Conservation (phyloP, 2,113 vertebrate species). For the Empidonax traillii region DNA sequence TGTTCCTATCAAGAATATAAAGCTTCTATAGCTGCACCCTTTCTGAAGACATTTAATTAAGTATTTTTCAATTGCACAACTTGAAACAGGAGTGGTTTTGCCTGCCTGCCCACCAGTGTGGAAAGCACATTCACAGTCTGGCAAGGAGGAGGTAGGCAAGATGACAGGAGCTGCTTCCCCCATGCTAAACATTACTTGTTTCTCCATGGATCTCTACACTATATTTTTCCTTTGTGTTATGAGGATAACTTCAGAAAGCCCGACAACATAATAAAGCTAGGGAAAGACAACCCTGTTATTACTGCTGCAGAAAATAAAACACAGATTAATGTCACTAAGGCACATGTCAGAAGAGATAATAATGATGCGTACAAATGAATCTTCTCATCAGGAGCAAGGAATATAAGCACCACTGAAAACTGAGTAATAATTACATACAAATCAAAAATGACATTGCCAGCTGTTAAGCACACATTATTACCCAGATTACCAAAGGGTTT, state of each 20-base stretch:
- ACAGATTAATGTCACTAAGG: slow-evolving; percentile 74
- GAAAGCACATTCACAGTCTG: slow-evolving; percentile 11
- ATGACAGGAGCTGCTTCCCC: slow-evolving; percentile 39
- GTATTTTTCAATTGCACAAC: not conserved
- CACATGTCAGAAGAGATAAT: slow-evolving; percentile 73
- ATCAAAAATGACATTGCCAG: slow-evolving; percentile 72
- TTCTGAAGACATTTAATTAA: slow-evolving; percentile 11
- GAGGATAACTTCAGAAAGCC: slow-evolving; percentile 55
- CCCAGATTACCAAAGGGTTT: slow-evolving; percentile 67
- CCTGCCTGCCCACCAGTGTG: not conserved
- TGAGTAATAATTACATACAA: slow-evolving; percentile 75
- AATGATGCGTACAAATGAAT: slow-evolving; percentile 73
- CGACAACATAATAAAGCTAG: slow-evolving; percentile 73
- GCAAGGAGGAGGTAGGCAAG: slow-evolving; percentile 23
- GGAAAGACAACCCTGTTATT: slow-evolving; percentile 74
- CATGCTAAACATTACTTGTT: slow-evolving; percentile 32
- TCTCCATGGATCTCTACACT: slow-evolving; percentile 39
- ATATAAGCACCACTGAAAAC: slow-evolving; percentile 66
- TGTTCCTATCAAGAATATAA: not conserved
- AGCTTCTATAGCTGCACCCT: not conserved
- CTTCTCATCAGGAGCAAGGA: slow-evolving; percentile 69
- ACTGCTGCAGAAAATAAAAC: slow-evolving; percentile 74
- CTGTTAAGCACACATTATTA: slow-evolving; percentile 69
- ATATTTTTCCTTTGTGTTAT: slow-evolving; percentile 61
- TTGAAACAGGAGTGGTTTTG: not conserved